Evolutionary conservation across 1,140 invertebrate genomes (phyloP).

Genomic region (Sycophila sp.): DNA sequence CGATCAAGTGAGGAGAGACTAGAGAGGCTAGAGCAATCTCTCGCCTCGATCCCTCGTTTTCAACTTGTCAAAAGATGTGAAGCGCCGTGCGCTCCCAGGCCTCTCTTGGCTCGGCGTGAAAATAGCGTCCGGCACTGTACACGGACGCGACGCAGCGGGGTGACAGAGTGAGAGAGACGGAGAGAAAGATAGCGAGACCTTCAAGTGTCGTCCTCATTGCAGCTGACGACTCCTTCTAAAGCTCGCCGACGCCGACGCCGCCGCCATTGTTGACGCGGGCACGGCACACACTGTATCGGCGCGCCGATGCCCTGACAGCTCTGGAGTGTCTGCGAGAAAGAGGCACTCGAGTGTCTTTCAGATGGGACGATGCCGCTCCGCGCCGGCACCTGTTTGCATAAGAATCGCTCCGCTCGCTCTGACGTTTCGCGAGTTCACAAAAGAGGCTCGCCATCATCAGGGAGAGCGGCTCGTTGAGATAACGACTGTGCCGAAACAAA

Average conservation of each 20-base stretch:
- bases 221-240: not conserved
- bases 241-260: not conserved
- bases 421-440: not conserved
- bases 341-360: constrained; percentile 13
- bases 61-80: not conserved
- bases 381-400: constrained; percentile 28
- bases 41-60: not conserved
- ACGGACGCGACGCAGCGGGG: not conserved
- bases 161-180: not conserved
- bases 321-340: not conserved
- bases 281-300: not conserved
- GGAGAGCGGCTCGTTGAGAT: constrained; percentile 4
- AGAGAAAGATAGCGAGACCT: not conserved
- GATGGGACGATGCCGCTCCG: not conserved
- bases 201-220: constrained; percentile 25
- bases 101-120: constrained; percentile 7
- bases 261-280: not conserved
- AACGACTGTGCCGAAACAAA: constrained; percentile 13
- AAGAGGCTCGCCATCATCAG: not conserved
- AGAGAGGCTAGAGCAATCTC: not conserved
- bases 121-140: not conserved
- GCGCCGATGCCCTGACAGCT: not conserved
- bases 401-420: constrained; percentile 8
- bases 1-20: not conserved
- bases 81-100: no score